phyloP scores from a whole-genome alignment of 2,113 vertebrate genomes.

The Equus quagga region DNA sequence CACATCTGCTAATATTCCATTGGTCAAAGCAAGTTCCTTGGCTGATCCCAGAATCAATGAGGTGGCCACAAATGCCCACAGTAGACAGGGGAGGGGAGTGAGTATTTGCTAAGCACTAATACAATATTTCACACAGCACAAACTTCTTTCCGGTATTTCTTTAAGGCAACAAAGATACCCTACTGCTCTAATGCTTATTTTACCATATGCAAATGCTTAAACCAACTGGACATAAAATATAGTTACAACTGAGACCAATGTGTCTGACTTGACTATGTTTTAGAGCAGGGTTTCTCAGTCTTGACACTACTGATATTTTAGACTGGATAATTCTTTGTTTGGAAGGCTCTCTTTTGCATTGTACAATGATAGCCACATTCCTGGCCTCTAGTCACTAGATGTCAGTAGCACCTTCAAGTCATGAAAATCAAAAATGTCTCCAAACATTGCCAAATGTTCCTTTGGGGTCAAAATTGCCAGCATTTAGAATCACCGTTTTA shows the following conservation, averaged over 20 bases:
- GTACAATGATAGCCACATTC: not conserved
- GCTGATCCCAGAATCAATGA: not conserved
- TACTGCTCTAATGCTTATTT: not conserved
- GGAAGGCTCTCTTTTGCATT: not conserved
- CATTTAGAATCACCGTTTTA: not conserved
- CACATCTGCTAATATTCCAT: not conserved
- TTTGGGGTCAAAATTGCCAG: not conserved
- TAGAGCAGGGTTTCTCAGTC: not conserved
- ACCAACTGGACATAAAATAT: not conserved
- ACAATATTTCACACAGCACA: not conserved
- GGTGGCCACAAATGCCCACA: not conserved
- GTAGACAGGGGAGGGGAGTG: not conserved
- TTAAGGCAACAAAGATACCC: not conserved
- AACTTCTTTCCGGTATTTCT: not conserved
- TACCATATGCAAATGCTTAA: not conserved
- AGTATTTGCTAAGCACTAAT: not conserved
- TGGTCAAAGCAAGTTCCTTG: not conserved
- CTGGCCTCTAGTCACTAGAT: not conserved
- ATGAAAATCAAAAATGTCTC: not conserved
- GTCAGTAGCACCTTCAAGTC: not conserved
- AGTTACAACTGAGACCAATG: not conserved
- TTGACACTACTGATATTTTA: not conserved
- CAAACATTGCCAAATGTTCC: not conserved
- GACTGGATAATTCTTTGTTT: not conserved
- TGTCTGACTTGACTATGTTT: not conserved